Base-by-base conservation (phyloP, 2,888 invertebrate species). In the Apotomis turbidana region DNA sequence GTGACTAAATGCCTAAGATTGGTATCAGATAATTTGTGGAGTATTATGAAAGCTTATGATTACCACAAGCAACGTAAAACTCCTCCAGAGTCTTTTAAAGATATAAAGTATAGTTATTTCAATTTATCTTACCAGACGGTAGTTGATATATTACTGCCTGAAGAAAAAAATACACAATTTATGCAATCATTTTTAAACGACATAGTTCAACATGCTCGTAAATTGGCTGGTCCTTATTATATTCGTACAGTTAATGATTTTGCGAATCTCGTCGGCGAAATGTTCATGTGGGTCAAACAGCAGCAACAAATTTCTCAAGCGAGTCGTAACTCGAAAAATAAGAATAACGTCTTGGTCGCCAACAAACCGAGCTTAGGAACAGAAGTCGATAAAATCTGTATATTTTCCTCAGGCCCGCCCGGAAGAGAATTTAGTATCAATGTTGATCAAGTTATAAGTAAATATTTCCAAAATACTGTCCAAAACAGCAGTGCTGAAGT, bases 361-460 rank as follows among this genome's bases (percentile, higher is more conserved):
- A 51, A 12, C 52, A 60, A 54, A 10, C 0, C n/a, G 38, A 55
- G 52, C 38, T 27, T 15, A 38, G 57, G n/a, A 59, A 27, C 51
- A 13, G 57, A 51, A 15, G 12, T 3, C 4, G 44, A 70, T 13
- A 59, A 38, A 41, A 10, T 68, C n/a, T 72, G 71, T 36, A 68
- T 68, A 44, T 72, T 72, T 58, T 72, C 71, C 12, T 36, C 58
- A 36, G 71, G 71, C 15, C 55, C 62, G 12, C 52, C 61, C 0
- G 71, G 68, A 52, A 62, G 36, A 12, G 68, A 68, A 58, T 44
- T 72, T 9, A 68, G 62, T 13, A 72, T 72, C 51, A 52, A 61
- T 5, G 10, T 72, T 10, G 62, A 72, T 36, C 57, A 57, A 6
- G 49, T 4, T 52, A 27, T 68, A 5, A 57, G 49, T 41, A 10